These are phyloP conservation scores for Netelia fuscicornis DNA, from an alignment of 2,888 invertebrate genomes.

Conservation along the genomic window DNA sequence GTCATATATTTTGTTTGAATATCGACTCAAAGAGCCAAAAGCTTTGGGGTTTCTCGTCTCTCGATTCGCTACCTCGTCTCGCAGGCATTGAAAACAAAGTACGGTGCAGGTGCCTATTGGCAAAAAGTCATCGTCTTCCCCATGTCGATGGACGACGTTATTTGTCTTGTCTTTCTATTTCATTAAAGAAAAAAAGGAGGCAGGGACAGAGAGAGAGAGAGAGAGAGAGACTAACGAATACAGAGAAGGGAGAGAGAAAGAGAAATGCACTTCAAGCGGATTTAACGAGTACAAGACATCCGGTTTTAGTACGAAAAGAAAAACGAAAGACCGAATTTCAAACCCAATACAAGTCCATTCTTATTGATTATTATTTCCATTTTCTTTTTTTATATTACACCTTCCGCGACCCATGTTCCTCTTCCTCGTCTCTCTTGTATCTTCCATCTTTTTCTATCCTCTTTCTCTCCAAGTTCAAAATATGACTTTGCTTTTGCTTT, in stretches of 20 bases:
- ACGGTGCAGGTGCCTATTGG: background rate
- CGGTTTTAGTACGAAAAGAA: background rate
- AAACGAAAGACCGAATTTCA: constrained; percentile 67
- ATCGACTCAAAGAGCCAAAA: background rate
- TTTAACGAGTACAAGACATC: background rate
- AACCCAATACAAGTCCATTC: constrained; percentile 76
- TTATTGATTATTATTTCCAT: constrained; percentile 76
- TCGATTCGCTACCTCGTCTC: background rate
- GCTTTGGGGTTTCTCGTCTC: background rate
- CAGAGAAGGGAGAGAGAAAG: background rate
- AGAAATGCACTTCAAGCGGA: background rate
- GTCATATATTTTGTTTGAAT: background rate
- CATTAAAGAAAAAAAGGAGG: background rate
- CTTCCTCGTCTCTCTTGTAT: constrained; percentile 35
- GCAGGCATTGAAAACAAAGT: background rate
- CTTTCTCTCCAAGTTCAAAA: constrained; percentile 76
- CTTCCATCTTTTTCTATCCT: constrained; percentile 16
- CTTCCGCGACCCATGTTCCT: constrained; percentile 72
- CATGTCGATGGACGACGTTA: background rate
- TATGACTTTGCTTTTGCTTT: constrained; percentile 74
- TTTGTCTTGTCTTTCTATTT: background rate
- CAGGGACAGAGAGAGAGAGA: too few relatives aligned
- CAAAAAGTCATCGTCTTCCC: background rate
- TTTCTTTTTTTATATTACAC: constrained; percentile 77
- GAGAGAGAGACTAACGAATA: too few relatives aligned